Evolutionary conservation across 2,113 vertebrate genomes (phyloP).

Genomic region (Xiphias gladius): DNA sequence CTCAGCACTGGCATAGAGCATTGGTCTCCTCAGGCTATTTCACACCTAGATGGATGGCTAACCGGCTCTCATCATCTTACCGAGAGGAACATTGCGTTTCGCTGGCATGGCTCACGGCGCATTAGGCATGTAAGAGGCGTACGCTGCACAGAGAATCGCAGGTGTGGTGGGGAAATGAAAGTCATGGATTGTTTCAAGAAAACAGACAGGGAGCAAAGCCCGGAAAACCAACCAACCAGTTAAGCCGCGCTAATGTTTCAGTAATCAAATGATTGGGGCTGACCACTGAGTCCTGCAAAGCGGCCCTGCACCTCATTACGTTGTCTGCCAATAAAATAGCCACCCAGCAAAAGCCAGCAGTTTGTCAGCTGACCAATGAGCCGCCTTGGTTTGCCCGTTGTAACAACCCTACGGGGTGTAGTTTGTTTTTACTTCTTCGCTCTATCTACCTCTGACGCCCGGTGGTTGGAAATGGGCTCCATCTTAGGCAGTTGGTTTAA

Average conservation of each 20-base stretch:
- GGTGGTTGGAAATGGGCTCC: conserved; percentile 5
- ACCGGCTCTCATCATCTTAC: conserved; percentile 32
- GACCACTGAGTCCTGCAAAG: conserved; percentile 28
- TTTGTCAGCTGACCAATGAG: conserved; percentile 43
- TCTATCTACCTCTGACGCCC: conserved; percentile 19
- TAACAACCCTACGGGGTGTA: conserved; percentile 47
- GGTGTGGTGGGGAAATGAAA: neutral
- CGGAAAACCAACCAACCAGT: conserved; percentile 8
- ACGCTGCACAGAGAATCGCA: conserved; percentile 4
- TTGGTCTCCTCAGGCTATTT: conserved; percentile 57
- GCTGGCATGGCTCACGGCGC: conserved; percentile 7
- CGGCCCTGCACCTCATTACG: conserved; percentile 16
- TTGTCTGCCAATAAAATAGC: conserved; percentile 15
- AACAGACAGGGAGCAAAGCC: neutral
- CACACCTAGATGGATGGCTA: conserved; percentile 58
- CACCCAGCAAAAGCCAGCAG: conserved; percentile 12
- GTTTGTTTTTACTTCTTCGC: conserved; percentile 50
- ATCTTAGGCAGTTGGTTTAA: conserved; percentile 52
- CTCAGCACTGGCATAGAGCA: conserved; percentile 28
- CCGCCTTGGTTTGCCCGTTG: conserved; percentile 14
- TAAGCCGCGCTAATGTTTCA: neutral
- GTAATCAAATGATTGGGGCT: conserved; percentile 23
- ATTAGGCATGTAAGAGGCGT: neutral
- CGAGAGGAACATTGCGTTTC: conserved; percentile 33
- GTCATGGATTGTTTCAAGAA: neutral